phyloP scores from a whole-genome alignment of 2,888 invertebrate genomes.

The Latheticus oryzae region DNA sequence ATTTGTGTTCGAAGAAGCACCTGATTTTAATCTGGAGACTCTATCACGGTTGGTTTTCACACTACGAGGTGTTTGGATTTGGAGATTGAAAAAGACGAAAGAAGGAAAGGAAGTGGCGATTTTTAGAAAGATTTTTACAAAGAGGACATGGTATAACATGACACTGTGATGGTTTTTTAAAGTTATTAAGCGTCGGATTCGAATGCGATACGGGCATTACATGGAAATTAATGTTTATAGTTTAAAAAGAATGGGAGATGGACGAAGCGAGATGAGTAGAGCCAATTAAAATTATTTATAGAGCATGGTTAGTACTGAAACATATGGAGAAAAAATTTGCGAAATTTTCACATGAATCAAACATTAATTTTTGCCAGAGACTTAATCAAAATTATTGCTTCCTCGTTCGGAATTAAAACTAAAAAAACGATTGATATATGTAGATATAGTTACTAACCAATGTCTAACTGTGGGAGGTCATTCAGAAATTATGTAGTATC shows the following conservation, averaged over 20 bases:
- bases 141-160: constrained; percentile 58
- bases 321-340: constrained; percentile 8
- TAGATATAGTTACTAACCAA: too few species aligned
- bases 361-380: too few species aligned
- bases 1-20: constrained; percentile 59
- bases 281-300: constrained; percentile 38
- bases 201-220: constrained; percentile 55
- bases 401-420: too few species aligned
- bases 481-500: too few species aligned
- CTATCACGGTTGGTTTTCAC: constrained; percentile 32
- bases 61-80: constrained; percentile 23
- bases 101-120: constrained; percentile 19
- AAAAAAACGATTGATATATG: too few species aligned
- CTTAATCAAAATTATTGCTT: too few species aligned
- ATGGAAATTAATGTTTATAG: constrained; percentile 48
- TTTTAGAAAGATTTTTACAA: constrained; percentile 22
- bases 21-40: constrained; percentile 58
- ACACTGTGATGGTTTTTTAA: constrained; percentile 58
- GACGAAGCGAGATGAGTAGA: constrained; percentile 15
- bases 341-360: too few species aligned
- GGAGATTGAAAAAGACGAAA: background rate
- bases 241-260: constrained; percentile 28
- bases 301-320: constrained; percentile 1
- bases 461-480: too few species aligned
- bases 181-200: constrained; percentile 57